Evolutionary conservation across 1,140 invertebrate genomes (phyloP), one percentile per base, ranked within the genome.

Genomic region (Tetraneura akinire): DNA sequence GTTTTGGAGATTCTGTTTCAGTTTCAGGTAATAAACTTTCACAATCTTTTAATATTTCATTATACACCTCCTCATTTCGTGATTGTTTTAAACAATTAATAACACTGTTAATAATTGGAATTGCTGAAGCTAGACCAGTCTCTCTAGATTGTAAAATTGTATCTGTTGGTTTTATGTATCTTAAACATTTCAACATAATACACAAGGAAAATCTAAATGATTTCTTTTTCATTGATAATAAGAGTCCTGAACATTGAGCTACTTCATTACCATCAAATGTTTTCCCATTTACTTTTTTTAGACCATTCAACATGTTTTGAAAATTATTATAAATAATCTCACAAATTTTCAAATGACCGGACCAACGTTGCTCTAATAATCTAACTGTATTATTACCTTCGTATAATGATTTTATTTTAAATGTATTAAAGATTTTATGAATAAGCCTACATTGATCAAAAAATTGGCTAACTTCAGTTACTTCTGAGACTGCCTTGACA

Each of bases 301-400:
- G 64, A 18, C 42, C 5, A 18, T 37, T 45, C n/a, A 68, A 10
- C 11, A 68, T 68, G 10, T 23, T n/a, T 21, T 18, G 3, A 45
- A 32, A 68, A 68, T 68, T 68, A 68, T 37, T 45, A 42, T 70
- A 45, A 3, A 49, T 49, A 70, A 70, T 70, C 21, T 70, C 37
- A 49, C 8, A 45, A 16, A 70, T 26, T 45, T 70, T 49, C 45
- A 70, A 70, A 70, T 45, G 9, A 6, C 37, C 3, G 45, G 37
- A 45, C 32, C 37, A 70, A 23, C 66, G n/a, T 26, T 70, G 37
- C 21, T 70, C 32, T 70, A 70, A 70, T 14, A 45, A 70, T 70
- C 37, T 42, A 45, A 49, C n/a, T 45, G 37, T 70, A 49, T 42
- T 47, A 68, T 37, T 70, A 1, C 21, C 66, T 49, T 70, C n/a